Conservation (phyloP, 2,888 invertebrate species). For the Yponomeuta plumbellus region DNA sequence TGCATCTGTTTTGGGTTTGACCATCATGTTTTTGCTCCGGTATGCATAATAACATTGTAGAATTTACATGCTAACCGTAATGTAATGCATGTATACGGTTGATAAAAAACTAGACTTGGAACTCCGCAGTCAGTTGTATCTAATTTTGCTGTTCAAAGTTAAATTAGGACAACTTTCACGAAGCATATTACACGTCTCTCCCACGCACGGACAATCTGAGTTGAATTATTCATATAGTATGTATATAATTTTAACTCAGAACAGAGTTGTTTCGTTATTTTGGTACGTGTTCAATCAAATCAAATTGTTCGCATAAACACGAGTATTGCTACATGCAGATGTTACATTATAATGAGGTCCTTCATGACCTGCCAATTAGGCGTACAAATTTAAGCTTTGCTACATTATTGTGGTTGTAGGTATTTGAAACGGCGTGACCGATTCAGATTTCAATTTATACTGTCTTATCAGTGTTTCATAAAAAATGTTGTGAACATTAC, state of each 20-base stretch:
- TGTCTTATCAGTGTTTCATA: too few species aligned
- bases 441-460: too few species aligned
- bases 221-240: neutral
- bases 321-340: too few species aligned
- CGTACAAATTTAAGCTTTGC: too few species aligned
- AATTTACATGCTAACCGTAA: neutral
- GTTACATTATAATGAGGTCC: too few species aligned
- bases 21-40: too few species aligned
- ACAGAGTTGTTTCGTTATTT: neutral
- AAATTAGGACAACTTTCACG: neutral
- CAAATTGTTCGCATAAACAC: neutral
- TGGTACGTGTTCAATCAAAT: neutral
- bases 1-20: too few species aligned
- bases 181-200: neutral
- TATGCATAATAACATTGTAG: neutral
- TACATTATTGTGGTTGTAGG: too few species aligned
- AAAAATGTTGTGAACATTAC: too few species aligned
- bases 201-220: neutral
- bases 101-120: neutral
- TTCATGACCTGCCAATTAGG: too few species aligned
- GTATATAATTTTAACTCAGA: neutral
- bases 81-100: neutral
- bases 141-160: slow-evolving; percentile 2
- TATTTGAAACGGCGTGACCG: too few species aligned
- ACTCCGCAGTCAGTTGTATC: neutral